Evolutionary conservation across 2,113 vertebrate genomes (phyloP), one percentile per base, ranked within the genome.

Genomic region (Herpetotheres cachinnans): DNA sequence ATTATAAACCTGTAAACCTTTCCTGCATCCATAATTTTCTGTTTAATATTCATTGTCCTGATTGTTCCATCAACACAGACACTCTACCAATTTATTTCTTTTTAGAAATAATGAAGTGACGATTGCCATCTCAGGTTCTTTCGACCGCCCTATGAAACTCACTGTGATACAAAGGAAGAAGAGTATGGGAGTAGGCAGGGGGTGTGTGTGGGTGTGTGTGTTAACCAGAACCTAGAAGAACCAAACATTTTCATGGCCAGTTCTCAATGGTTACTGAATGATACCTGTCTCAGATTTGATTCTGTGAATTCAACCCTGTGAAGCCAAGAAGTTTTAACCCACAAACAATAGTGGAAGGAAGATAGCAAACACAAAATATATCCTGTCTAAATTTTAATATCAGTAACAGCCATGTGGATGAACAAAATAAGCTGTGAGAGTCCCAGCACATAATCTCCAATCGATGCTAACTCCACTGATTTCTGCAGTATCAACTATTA

Each of bases 221-320:
- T 44, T 62, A 79, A 59, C 19, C 38, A 50, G 36, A 46, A 74
- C 47, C 25, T 29, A 63, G 42, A 93, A 88, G 15, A 58, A 52
- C 9, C 3, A 32, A 90, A 59, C 4, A 6, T 55, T 55, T 70
- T 38, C 1, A 0, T 59, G 22, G 18, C 22, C 7, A 8, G 9
- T 40, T 92, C 65, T 76, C 32, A 46, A 21, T 24, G 13, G n/a
- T 55, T 61, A 73, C 44, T 52, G 62, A 86, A 47, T 0, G 0
- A 66, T 36, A 84, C 17, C 20, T 2, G 1, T 36, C 72, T 54
- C 50, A 54, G 44, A 63, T 77, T 52, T 49, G 58, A 40, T 13
- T 55, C 46, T 94, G 12, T 32, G 7, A 78, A 62, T 13, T 26
- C 71, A 22, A 13, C 10, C 5, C 32, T 46, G 7, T 38, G 34